Percentiles rank a stretch among this genome's conserved stretches.
phyloP scores from a whole-genome alignment of 2,113 vertebrate genomes.

The Rhea americana region DNA sequence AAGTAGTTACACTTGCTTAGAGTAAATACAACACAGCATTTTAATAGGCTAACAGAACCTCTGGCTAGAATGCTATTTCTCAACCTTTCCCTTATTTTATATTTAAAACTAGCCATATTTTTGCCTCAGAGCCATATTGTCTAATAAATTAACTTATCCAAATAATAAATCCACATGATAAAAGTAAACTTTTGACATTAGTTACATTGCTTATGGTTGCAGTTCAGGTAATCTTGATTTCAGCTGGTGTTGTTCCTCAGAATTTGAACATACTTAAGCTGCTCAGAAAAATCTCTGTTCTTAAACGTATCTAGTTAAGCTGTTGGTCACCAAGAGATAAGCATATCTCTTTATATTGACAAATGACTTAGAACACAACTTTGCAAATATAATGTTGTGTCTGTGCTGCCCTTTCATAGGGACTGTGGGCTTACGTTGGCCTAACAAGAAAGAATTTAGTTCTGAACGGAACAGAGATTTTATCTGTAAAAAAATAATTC shows the following conservation, averaged over 20 bases:
- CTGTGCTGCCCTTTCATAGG: background rate
- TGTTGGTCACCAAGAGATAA: background rate
- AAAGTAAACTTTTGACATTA: background rate
- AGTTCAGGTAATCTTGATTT: conserved; percentile 24
- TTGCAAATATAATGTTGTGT: background rate
- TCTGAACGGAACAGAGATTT: background rate
- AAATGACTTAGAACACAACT: background rate
- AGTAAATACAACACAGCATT: background rate
- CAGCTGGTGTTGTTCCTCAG: background rate
- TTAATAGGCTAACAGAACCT: conserved; percentile 17
- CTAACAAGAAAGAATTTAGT: background rate
- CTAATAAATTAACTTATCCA: conserved; percentile 13
- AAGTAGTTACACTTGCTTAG: conserved; percentile 19
- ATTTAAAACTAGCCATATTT: background rate
- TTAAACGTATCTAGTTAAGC: background rate
- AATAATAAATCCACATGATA: background rate
- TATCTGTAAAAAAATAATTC: background rate
- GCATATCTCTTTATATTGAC: background rate
- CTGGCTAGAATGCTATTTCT: background rate
- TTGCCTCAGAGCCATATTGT: background rate
- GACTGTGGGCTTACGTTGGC: background rate
- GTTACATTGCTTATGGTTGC: conserved; percentile 2
- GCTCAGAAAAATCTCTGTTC: background rate
- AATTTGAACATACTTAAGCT: background rate
- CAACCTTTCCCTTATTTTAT: background rate